Evolutionary conservation across 1,140 invertebrate species (phyloP).

Genomic region (Bombus sibiricus): DNA sequence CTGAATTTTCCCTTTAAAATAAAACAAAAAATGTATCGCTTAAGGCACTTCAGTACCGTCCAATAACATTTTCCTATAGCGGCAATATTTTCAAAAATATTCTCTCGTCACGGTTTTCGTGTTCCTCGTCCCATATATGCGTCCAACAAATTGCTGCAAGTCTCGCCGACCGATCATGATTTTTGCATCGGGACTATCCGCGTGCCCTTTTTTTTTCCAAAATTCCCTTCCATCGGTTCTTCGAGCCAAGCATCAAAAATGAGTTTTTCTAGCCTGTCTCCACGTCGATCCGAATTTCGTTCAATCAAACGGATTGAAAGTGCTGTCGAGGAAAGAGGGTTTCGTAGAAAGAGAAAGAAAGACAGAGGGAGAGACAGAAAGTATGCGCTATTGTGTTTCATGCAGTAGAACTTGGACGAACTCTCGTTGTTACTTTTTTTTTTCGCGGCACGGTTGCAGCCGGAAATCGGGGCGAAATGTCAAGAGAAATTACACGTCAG

Average conservation of each 20-base stretch:
- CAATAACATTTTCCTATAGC: background rate
- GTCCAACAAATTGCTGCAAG: background rate
- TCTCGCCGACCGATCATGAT: background rate
- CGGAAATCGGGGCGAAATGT: background rate
- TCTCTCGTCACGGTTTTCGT: background rate
- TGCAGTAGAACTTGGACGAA: constrained; percentile 22
- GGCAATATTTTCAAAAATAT: background rate
- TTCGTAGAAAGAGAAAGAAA: background rate
- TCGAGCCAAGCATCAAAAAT: background rate
- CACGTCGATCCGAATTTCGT: constrained; percentile 40
- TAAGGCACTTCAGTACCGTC: background rate
- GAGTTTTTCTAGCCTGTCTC: background rate
- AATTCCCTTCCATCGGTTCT: background rate
- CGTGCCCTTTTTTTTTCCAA: background rate
- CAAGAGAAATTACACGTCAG: constrained; percentile 52
- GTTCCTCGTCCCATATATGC: background rate
- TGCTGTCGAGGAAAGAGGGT: constrained; percentile 5
- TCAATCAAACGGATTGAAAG: constrained; percentile 38
- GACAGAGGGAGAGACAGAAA: background rate
- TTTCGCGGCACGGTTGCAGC: background rate
- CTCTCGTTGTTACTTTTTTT: constrained; percentile 25
- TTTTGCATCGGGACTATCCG: background rate
- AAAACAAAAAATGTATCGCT: background rate
- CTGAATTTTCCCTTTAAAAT: background rate
- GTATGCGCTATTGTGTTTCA: constrained; percentile 20